phyloP scores from a whole-genome alignment of 2,888 invertebrate genomes.

The Dolichopus griseipennis region DNA sequence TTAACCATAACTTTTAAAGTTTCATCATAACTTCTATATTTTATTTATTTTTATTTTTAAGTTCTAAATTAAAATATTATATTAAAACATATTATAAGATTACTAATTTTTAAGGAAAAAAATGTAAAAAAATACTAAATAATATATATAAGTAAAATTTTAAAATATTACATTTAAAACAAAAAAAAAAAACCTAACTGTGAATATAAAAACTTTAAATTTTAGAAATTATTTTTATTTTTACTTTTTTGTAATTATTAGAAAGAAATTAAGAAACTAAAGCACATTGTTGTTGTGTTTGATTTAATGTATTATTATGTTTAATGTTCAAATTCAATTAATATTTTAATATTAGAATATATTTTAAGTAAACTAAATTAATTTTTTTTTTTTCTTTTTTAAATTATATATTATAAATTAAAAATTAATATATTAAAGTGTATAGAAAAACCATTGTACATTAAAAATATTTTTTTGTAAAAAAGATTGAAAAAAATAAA shows the following conservation, averaged over 20 bases:
- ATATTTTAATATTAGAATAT: not conserved
- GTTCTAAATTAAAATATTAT: not conserved
- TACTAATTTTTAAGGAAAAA: not conserved
- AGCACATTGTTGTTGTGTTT: conserved; percentile 2
- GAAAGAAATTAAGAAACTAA: not conserved
- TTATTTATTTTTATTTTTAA: not conserved
- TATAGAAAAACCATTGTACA: not conserved
- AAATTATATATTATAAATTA: not conserved
- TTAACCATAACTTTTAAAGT: too few relatives aligned
- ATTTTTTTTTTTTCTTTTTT: not conserved
- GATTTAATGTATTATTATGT: conserved; percentile 6
- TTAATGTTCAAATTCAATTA: conserved; percentile 6
- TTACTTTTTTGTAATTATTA: not conserved
- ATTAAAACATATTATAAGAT: not conserved
- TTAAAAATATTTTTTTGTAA: not conserved
- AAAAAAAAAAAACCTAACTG: not conserved
- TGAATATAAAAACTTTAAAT: not conserved
- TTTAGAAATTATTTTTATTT: not conserved
- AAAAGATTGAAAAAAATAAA: not conserved
- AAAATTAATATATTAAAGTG: not conserved
- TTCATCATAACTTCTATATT: not conserved
- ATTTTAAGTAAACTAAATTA: not conserved
- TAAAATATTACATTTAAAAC: not conserved
- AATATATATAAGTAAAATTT: not conserved
- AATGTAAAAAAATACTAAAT: not conserved